Base-by-base conservation (phyloP, 2,113 vertebrate genomes). In the Vicugna pacos region DNA sequence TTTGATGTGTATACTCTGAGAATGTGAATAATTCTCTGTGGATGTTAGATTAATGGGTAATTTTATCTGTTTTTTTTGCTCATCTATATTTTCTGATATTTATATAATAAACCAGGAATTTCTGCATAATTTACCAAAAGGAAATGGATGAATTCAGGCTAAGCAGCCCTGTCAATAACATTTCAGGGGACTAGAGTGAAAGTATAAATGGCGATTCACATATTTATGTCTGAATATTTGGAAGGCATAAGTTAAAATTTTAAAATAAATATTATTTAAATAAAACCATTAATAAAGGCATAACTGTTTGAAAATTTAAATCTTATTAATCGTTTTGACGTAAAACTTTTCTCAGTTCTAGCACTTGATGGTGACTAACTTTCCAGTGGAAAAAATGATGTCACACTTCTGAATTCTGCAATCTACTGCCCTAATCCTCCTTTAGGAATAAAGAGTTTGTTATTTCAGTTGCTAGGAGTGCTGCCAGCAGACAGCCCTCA, bases 391-490 rank as follows among this genome's bases (percentile, higher is more conserved):
- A 93, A 72, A 89, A 93, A 72, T 84, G 35, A 56, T 92, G 79
- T 48, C 48, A 64, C 1, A 24, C n/a, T 50, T 93, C 48, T 73
- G 22, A 17, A 81, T 93, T 91, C 58, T 85, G 38, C 28, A 64
- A 69, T 85, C 30, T 94, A 24, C 8, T 84, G n/a, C 58, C 38
- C 35, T 91, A 62, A 81, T 91, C n/a, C 35, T 10, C 73, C 24
- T 86, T 94, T 60, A 86, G 73, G 42, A 94, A 93, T 91, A 96
- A 93, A 73, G 26, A 81, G n/a, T 26, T 88, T 94, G 77, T 88
- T 85, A 62, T 82, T 94, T 96, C 52, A 95, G 73, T 97, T 97
- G 65, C 38, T 85, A 76, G 38, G 67, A 91, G 50, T 91, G n/a
- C 52, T 84, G 30, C 82, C 35, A 95, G 50, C 62, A 91, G 58